Base-by-base conservation (phyloP, 2,797 vertebrate species). In the Diceros bicornis region DNA sequence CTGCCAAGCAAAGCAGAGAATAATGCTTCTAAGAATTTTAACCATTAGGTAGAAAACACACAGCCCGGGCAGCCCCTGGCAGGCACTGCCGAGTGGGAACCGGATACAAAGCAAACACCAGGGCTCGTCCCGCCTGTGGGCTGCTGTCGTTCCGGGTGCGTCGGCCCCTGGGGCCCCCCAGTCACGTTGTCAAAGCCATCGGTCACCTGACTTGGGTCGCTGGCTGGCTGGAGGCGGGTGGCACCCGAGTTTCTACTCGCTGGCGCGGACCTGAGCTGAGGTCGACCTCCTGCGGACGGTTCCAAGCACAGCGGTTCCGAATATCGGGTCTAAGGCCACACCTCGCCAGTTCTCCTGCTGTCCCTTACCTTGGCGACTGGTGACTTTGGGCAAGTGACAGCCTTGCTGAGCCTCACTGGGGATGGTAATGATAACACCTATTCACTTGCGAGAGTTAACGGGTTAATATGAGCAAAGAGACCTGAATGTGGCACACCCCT, bases 1-100 rank as follows among this genome's bases (percentile, higher is more conserved):
- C 78, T 98, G 98, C 99, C 99, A 99, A 99, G 98, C 94, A 98
- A 99, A 99, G 98, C 98, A 98, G 97, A 95, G 96, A 96, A 96
- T 97, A 98, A 98, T 97, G 94, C 97, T 98, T 98, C 96, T 96
- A 98, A 98, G 98, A 98, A 98, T 89, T 97, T 96, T 97, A 98
- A 98, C 98, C 93, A 95, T 97, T 92, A 85, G 95, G 25, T 97
- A 92, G 98, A 97, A 98, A 98, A 97, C 95, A 86, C 86, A 20
- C 0, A 21, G 97, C 64, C 93, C 77, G 82, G 95, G 98, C 95
- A 94, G 87, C 82, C 98, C 81, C 97, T 98, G 98, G 97, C 97
- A 97, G 82, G 87, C 72, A 37, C 95, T 97, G 98, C 87, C 27
- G 18, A 97, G 84, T 1, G 7, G 97, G 97, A 98, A 94, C 62